Conservation (phyloP, 2,113 vertebrate genomes). For the Rhinolophus ferrumequinum region DNA sequence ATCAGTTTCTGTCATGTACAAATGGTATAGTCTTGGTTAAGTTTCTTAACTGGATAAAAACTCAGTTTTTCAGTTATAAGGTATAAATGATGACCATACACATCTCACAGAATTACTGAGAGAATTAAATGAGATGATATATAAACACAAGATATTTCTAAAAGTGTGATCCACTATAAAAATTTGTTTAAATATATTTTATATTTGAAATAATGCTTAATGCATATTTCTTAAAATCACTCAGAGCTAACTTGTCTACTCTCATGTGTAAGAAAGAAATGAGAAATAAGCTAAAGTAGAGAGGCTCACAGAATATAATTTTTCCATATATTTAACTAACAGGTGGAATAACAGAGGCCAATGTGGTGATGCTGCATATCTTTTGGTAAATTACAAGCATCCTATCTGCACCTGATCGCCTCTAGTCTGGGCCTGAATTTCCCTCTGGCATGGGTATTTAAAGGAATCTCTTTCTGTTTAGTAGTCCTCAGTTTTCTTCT, state of each 20-base stretch:
- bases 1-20: neutral
- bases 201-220: neutral
- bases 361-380: neutral
- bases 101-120: neutral
- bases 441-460: neutral
- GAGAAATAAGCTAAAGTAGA: neutral
- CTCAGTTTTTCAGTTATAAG: neutral
- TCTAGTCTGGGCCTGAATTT: neutral
- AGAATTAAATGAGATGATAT: neutral
- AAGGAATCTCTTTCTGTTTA: neutral
- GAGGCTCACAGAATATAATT: neutral
- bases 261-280: neutral
- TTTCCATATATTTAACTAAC: neutral
- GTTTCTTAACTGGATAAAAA: neutral
- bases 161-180: neutral
- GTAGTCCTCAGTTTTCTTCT: neutral
- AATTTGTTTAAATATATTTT: neutral
- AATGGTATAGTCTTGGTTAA: neutral
- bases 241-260: neutral
- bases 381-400: neutral
- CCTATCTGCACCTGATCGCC: neutral
- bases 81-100: neutral
- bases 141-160: neutral
- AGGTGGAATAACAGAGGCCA: neutral
- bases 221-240: neutral